These are phyloP conservation scores for Prietella phreatophila DNA, from an alignment of 2,113 vertebrate species.

Conservation along the genomic window DNA sequence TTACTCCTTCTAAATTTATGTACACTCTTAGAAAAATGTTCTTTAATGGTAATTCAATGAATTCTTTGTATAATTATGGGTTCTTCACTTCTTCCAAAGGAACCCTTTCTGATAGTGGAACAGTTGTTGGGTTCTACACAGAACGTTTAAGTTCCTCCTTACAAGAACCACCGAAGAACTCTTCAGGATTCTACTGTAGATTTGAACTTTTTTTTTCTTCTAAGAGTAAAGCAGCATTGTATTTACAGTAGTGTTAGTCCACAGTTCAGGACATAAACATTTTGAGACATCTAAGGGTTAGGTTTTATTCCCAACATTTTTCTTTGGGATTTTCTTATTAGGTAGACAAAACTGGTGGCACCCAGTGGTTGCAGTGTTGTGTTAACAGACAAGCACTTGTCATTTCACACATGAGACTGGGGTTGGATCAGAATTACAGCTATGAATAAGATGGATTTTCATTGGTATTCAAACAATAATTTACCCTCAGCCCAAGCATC, in stretches of 20 bases:
- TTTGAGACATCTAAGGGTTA: neutral
- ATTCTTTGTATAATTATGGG: neutral
- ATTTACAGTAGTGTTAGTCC: neutral
- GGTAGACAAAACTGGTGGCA: neutral
- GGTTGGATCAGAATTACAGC: neutral
- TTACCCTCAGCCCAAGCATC: neutral
- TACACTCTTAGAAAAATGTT: too few relatives aligned
- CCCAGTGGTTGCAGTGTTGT: neutral
- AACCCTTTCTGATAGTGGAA: neutral
- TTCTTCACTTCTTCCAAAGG: neutral
- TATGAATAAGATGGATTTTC: neutral
- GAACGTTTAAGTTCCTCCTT: neutral
- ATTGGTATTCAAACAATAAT: conserved; percentile 29
- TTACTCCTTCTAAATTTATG: too few relatives aligned
- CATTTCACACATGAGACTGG: conserved; percentile 16
- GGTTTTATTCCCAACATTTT: neutral
- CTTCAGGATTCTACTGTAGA: neutral
- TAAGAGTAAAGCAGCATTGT: neutral
- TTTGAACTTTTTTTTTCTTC: neutral
- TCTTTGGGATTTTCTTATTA: neutral
- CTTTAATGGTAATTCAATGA: neutral
- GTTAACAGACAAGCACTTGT: conserved; percentile 18
- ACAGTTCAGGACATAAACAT: neutral
- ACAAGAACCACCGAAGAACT: neutral
- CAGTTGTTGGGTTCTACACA: neutral